Percentiles rank a stretch among this genome's conserved stretches.
Evolutionary conservation across 2,113 vertebrate genomes (phyloP).

Genomic region (Climacteris rufus): DNA sequence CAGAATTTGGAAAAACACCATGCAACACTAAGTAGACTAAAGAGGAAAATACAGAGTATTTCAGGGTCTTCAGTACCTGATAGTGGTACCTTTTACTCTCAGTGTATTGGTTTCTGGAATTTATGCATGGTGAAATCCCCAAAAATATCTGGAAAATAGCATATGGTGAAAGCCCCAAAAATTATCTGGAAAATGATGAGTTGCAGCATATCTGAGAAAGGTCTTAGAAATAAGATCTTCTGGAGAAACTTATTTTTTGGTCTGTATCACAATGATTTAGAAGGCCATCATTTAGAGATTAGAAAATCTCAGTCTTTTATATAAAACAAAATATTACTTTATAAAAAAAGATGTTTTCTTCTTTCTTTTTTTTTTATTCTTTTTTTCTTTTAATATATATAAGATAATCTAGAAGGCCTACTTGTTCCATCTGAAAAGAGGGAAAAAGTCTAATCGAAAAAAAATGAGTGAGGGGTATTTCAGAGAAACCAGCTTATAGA

Average conservation of each 20-base stretch:
- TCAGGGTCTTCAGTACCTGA: background rate
- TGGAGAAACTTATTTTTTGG: rapidly evolving
- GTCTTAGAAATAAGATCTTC: background rate
- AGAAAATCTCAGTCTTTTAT: background rate
- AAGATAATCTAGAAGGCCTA: background rate
- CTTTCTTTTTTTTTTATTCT: background rate
- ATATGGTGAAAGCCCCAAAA: rapidly evolving
- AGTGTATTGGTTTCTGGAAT: background rate
- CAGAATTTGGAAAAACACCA: background rate
- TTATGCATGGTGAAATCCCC: background rate
- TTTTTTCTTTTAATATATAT: background rate
- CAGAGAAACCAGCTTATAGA: background rate
- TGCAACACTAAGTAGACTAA: background rate
- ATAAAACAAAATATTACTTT: background rate
- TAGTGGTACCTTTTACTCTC: background rate
- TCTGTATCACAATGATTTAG: background rate
- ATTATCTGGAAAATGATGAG: background rate
- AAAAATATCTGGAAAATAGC: background rate
- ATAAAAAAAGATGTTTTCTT: background rate
- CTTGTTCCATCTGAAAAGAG: background rate
- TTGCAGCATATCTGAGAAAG: background rate
- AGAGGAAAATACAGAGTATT: background rate
- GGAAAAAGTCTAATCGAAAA: background rate
- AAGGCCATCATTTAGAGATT: background rate
- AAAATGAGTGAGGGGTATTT: background rate